Evolutionary conservation across 1,140 invertebrate species (phyloP), one percentile per base, ranked within the genome.

Genomic region (Euura lappo): DNA sequence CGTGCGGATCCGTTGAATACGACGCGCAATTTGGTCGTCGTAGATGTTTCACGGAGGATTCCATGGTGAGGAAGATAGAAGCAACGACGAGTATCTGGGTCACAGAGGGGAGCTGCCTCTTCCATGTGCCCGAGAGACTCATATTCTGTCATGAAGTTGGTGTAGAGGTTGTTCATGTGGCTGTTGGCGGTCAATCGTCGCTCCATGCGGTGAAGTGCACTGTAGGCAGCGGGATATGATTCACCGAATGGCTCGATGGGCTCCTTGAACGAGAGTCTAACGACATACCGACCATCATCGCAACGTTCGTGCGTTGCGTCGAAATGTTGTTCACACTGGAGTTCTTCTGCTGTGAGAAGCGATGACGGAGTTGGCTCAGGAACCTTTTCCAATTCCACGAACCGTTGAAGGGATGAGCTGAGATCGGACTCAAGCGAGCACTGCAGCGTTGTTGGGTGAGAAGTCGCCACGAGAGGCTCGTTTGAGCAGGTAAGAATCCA

Each of bases 371-470:
- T 13, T 51, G 70, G 71, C 67, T 44, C 42, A 6, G 69, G 71
- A 28, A 72, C 65, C 42, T 77, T 68, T 72, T 83, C 81, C 5
- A 81, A 2, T 67, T 80, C 68, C 79, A 80, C 81, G 64, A 84
- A 82, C 45, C 68, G 67, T 11, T 72, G 47, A 8, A 8, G 1
- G 47, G 6, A 8, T 8, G 47, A 8, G 47, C 6, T 51, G 47
- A 51, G 47, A 11, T 51, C 6, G 6, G 6, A 6, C 1, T 51
- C 6, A 1, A 28, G 28, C 28, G 28, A 28, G 28, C 28, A 28
- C 1, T 28, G 28, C 28, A 28, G 28, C 28, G 28, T 28, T 28
- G 28, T 28, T 28, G 28, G 28, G 11, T 51, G 47, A 11, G 47
- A 6, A 1, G 6, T 6, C 47, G 2, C 11, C 6, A 11, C 11